Percentiles rank a stretch among this genome's conserved stretches.
Conservation (phyloP, 2,888 invertebrate species). For the Eupithecia subumbrata region DNA sequence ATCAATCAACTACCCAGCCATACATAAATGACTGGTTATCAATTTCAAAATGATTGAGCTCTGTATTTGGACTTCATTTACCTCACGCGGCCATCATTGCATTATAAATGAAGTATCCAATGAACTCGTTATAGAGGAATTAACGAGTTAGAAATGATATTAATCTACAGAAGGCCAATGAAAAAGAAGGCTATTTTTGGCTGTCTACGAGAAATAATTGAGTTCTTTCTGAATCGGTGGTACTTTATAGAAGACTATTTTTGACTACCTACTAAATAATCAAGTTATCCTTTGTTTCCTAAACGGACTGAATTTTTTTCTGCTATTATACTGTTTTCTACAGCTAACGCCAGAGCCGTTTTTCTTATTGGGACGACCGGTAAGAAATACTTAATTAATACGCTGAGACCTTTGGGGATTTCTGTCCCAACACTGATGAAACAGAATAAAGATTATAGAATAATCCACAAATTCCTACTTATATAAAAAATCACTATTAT, state of each 20-base stretch:
- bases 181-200: neutral
- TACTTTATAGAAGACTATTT: neutral
- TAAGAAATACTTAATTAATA: too few species aligned
- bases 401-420: too few species aligned
- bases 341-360: neutral
- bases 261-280: neutral
- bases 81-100: constrained; percentile 32
- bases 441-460: too few species aligned
- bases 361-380: too few species aligned
- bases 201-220: neutral
- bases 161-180: neutral
- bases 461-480: too few species aligned
- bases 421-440: too few species aligned
- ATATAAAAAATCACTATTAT: too few species aligned
- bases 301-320: neutral
- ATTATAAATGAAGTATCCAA: constrained; percentile 36
- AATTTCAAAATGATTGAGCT: constrained; percentile 21
- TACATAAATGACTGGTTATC: neutral
- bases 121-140: constrained; percentile 41
- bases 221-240: neutral
- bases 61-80: constrained; percentile 21
- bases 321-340: neutral
- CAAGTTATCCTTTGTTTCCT: neutral
- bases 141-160: constrained; percentile 34
- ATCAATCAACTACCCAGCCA: neutral